Conservation (phyloP, 2,797 vertebrate species). For the Amblyraja radiata region DNA sequence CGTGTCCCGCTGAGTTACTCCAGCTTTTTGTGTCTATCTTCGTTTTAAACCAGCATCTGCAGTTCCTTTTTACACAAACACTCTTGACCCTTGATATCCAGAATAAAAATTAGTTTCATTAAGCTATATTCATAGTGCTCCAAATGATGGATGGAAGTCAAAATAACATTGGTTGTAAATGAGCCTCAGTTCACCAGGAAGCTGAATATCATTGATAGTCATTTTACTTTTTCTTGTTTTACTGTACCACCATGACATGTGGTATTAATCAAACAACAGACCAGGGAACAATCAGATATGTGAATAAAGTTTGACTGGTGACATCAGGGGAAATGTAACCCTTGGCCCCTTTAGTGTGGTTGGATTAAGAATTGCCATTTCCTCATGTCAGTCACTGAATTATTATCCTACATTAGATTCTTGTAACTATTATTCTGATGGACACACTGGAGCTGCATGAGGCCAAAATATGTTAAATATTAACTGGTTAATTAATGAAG, state of each 20-base stretch:
- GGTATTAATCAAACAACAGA: not conserved
- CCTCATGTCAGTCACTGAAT: not conserved
- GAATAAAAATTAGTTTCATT: not conserved
- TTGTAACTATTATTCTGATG: not conserved
- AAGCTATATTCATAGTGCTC: not conserved
- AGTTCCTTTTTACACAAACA: too few species aligned
- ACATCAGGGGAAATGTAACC: not conserved
- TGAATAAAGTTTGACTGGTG: not conserved
- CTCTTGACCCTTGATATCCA: too few species aligned
- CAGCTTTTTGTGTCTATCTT: too few species aligned
- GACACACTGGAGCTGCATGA: not conserved
- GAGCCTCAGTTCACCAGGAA: not conserved
- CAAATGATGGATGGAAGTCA: not conserved
- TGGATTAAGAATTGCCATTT: constrained; percentile 7
- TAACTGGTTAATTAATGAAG: not conserved
- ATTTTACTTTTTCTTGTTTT: not conserved
- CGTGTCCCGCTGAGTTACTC: too few species aligned
- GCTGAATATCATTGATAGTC: not conserved
- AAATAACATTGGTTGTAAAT: not conserved
- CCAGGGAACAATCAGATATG: not conserved
- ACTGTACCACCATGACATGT: not conserved
- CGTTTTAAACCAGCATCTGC: too few species aligned
- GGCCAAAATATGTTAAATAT: not conserved
- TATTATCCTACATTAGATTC: too few species aligned
- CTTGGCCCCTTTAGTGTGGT: not conserved